Base-by-base conservation (phyloP, 1,140 invertebrate genomes). In the Drosophila biarmipes region DNA sequence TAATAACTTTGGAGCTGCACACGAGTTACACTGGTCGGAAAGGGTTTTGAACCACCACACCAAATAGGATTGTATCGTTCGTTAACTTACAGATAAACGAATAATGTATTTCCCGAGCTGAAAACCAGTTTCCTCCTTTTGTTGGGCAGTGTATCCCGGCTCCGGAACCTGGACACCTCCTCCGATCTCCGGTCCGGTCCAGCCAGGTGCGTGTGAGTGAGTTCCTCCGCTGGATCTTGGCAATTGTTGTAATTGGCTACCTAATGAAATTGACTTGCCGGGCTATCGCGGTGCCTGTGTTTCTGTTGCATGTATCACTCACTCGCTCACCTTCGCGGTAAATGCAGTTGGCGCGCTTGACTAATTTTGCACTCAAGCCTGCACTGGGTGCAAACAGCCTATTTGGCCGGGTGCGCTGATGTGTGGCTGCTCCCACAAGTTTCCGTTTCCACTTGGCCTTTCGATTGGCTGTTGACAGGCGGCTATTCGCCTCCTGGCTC, bases 341-440 rank as follows among this genome's bases (percentile, higher is more conserved):
- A 77, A 77, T 76, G 73, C 62, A 76, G 74, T 76, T 68, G 73
- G 73, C 62, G 40, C 73, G 73, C 73, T 77, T 77, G 73, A 76
- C 73, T 76, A 76, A 77, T 77, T 76, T 76, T 38, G 73, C 73
- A 76, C 69, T 76, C 73, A 76, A 42, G 73, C 62, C 63, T 76
- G 73, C 38, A 64, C 71, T 45, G 51, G 37, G 35, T 64, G 62
- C 71, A 74, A 76, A 75, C 73, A 76, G 54, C 55, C 55, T 57
- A 29, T 27, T 71, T 48, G 31, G 42, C 24, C 29, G 35, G 43
- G 61, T 63, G 57, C 49, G 49, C 49, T 53, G 56, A 73, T 74
- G 61, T 67, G 62, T 49, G 49, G 46, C 62, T 57, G 73, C 73
- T 77, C 73, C 73, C 73, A 77, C 73, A 68, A 76, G 73, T 77